phyloP scores from a whole-genome alignment of 1,140 invertebrate genomes.

The Camponotus vicinus region DNA sequence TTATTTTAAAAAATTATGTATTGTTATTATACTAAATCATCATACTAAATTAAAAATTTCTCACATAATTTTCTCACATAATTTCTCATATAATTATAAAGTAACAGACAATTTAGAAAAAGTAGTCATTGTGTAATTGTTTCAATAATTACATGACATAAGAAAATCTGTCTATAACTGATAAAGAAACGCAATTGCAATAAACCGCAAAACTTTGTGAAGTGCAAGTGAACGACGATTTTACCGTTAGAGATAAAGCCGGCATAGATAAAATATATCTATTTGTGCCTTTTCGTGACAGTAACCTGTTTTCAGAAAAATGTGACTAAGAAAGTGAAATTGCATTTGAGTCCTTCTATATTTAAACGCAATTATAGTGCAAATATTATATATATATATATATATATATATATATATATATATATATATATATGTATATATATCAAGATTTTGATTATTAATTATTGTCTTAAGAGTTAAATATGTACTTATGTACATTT shows the following conservation, averaged over 20 bases:
- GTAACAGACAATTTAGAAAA: background rate
- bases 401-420: too few relatives aligned
- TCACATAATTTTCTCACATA: background rate
- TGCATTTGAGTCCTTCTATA: background rate
- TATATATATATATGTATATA: background rate
- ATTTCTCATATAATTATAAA: background rate
- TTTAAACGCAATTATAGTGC: background rate
- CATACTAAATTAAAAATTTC: background rate
- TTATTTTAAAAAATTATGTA: background rate
- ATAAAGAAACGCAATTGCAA: conserved; percentile 32
- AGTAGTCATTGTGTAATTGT: conserved; percentile 1
- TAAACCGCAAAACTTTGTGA: conserved; percentile 41
- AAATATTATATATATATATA: background rate
- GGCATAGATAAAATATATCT: background rate
- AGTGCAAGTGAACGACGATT: conserved; percentile 36
- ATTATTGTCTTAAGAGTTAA: background rate
- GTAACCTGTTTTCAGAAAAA: conserved; percentile 24
- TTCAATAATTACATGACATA: conserved; percentile 18
- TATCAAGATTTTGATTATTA: background rate
- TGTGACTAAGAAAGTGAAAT: conserved; percentile 21
- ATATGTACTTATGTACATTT: background rate
- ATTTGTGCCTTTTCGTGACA: conserved; percentile 57
- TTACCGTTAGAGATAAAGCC: conserved; percentile 74
- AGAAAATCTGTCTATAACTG: background rate
- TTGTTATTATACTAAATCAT: background rate